These are phyloP conservation scores for Ciconia boyciana DNA, from an alignment of 2,113 vertebrate species.

Conservation along the genomic window DNA sequence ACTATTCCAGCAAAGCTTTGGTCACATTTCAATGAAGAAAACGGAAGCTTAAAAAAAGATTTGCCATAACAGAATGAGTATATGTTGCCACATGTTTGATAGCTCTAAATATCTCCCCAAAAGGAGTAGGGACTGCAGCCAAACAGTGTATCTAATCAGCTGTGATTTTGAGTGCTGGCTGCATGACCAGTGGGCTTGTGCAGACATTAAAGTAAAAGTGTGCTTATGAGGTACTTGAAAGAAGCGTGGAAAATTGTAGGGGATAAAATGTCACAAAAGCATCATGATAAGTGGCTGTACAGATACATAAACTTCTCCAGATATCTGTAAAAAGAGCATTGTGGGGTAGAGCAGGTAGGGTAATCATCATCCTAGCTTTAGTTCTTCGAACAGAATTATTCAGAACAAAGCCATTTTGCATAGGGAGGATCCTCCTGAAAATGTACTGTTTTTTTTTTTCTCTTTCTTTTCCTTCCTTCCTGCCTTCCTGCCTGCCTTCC, in stretches of 20 bases:
- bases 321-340: not conserved
- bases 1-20: not conserved
- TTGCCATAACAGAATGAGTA: not conserved
- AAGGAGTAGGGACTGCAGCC: not conserved
- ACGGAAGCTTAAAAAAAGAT: not conserved
- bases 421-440: not conserved
- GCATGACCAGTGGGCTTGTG: not conserved
- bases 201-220: not conserved
- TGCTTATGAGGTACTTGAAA: not conserved
- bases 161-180: not conserved
- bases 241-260: constrained; percentile 1
- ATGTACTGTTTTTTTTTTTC: accelerated
- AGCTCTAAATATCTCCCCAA: not conserved
- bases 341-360: not conserved
- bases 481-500: too few species aligned
- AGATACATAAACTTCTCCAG: not conserved
- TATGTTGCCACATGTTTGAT: not conserved
- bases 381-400: not conserved
- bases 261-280: constrained; percentile 14
- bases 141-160: not conserved
- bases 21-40: not conserved
- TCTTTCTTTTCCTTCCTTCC: not conserved
- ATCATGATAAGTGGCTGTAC: constrained; percentile 1
- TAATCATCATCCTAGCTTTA: not conserved
- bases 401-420: not conserved